A percentile compares a stretch with the other conserved stretches of the same genome.
Conservation (phyloP, 2,888 invertebrate species). For the Epinotia nisella region DNA sequence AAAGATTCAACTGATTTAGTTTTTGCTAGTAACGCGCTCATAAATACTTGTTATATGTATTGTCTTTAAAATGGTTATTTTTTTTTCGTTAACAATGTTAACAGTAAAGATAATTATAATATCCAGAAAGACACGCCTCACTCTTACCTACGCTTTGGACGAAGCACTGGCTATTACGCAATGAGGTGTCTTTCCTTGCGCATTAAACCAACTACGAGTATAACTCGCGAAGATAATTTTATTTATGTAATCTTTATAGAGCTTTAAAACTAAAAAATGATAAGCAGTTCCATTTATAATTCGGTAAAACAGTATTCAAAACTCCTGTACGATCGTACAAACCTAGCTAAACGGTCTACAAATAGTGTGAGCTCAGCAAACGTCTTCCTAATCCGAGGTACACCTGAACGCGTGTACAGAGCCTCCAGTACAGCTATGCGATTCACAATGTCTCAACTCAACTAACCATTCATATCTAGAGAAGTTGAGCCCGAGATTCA, state of each 20-base stretch:
- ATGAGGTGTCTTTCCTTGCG: neutral
- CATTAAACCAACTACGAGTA: neutral
- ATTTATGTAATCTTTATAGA: neutral
- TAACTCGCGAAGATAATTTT: neutral
- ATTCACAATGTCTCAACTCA: neutral
- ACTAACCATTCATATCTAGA: neutral
- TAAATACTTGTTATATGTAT: too few relatives aligned
- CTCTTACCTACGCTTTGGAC: too few relatives aligned
- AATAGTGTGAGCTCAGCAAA: constrained; percentile 36
- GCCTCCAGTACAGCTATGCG: constrained; percentile 36
- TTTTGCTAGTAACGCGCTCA: too few relatives aligned
- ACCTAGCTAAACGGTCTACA: constrained; percentile 12
- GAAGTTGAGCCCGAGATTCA: neutral
- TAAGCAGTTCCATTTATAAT: too few relatives aligned
- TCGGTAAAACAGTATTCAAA: neutral
- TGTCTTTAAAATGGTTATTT: too few relatives aligned
- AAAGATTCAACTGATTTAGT: too few relatives aligned
- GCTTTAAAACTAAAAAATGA: neutral
- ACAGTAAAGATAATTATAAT: too few relatives aligned
- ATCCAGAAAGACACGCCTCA: too few relatives aligned
- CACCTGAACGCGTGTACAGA: constrained; percentile 58
- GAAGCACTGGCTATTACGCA: neutral
- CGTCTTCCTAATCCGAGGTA: constrained; percentile 56
- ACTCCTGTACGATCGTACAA: neutral
- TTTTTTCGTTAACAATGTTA: too few relatives aligned